These are phyloP conservation scores for Melanotaenia duboulayi DNA, from an alignment of 2,113 vertebrate genomes.

Conservation along the genomic window DNA sequence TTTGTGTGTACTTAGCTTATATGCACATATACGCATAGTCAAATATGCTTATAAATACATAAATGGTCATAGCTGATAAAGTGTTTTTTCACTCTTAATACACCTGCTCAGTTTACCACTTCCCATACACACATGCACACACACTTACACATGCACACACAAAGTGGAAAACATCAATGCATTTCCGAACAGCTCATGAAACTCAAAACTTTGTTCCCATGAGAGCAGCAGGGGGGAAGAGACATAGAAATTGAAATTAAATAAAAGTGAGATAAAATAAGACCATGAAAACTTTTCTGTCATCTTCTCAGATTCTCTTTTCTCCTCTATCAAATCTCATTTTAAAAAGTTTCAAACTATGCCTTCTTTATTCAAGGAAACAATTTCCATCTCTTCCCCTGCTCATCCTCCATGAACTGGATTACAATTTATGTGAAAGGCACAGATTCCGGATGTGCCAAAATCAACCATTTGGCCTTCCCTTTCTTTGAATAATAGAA, in stretches of 20 bases:
- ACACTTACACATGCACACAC: slow-evolving; percentile 9
- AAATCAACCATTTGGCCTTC: slow-evolving; percentile 38
- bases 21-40: too few species aligned
- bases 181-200: slow-evolving; percentile 61
- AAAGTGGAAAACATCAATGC: slow-evolving; percentile 43
- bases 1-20: too few species aligned
- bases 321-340: slow-evolving; percentile 2
- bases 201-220: slow-evolving; percentile 64
- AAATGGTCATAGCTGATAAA: too few species aligned
- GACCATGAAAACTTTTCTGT: slow-evolving; percentile 14
- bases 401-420: slow-evolving; percentile 3
- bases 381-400: slow-evolving; percentile 35
- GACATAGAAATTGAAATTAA: slow-evolving; percentile 45
- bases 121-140: slow-evolving; percentile 61
- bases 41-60: too few species aligned
- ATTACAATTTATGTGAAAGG: slow-evolving; percentile 33
- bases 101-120: slow-evolving; percentile 73
- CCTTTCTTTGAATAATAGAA: slow-evolving; percentile 41
- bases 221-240: slow-evolving; percentile 38
- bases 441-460: slow-evolving; percentile 35
- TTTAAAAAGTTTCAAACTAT: slow-evolving; percentile 5
- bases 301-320: slow-evolving; percentile 10
- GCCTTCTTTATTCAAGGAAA: slow-evolving; percentile 34
- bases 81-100: too few species aligned
- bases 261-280: slow-evolving; percentile 55